Conservation (phyloP, 2,888 invertebrate genomes). For the Tigriopus californicus region DNA sequence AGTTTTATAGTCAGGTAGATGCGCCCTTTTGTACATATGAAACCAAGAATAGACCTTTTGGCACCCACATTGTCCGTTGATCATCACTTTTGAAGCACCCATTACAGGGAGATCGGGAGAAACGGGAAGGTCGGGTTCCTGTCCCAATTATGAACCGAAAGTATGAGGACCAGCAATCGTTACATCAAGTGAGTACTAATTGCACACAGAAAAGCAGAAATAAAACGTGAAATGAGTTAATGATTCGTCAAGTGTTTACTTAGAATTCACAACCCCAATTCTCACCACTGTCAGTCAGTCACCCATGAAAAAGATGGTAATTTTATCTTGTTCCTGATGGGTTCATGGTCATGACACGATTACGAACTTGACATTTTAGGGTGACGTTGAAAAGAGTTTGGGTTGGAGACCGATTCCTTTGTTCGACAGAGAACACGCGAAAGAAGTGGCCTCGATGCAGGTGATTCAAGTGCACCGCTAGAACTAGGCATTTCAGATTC, state of each 20-base stretch:
- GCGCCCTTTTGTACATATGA: neutral
- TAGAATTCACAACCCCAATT: too few species aligned
- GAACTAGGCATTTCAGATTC: neutral
- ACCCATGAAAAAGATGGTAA: too few species aligned
- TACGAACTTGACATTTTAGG: constrained; percentile 24
- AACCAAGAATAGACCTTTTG: neutral
- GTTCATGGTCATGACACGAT: too few species aligned
- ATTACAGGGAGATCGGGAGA: constrained; percentile 42
- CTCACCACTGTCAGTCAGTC: too few species aligned
- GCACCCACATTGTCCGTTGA: too few species aligned
- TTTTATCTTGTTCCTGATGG: neutral
- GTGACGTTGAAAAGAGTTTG: constrained; percentile 46
- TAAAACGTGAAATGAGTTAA: too few species aligned
- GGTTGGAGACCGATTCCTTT: constrained; percentile 55
- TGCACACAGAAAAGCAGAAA: too few species aligned
- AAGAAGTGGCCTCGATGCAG: constrained; percentile 16
- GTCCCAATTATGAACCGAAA: constrained; percentile 63
- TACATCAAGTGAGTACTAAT: constrained; percentile 45
- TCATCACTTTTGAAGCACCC: constrained; percentile 20
- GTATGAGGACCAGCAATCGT: constrained; percentile 50
- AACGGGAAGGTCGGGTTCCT: constrained; percentile 38
- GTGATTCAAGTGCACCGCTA: constrained; percentile 1
- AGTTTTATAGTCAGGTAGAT: constrained; percentile 50
- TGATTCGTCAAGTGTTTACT: too few species aligned
- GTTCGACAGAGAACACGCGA: constrained; percentile 54